These are phyloP conservation scores for Actenoides hombroni DNA, from an alignment of 2,113 vertebrate genomes.

Conservation along the genomic window DNA sequence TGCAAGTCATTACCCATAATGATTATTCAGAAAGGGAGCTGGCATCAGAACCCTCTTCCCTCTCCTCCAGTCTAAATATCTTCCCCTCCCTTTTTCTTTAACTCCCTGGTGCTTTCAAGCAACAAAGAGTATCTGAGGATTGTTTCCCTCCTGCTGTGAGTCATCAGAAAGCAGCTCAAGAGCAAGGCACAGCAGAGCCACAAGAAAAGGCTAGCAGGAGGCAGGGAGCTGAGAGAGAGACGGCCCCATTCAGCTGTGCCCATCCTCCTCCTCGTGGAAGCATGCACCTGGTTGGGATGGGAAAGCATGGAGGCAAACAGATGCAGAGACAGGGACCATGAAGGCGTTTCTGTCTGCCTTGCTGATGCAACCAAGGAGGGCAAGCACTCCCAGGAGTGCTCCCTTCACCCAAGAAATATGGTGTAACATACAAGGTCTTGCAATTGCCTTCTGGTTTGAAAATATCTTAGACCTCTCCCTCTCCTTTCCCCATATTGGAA, in stretches of 20 bases:
- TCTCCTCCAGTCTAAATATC: background rate
- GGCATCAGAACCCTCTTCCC: background rate
- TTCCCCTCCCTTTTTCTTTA: background rate
- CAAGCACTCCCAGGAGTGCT: background rate
- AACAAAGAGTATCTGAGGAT: background rate
- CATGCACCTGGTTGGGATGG: background rate
- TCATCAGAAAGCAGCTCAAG: background rate
- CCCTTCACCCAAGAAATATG: background rate
- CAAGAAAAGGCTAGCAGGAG: background rate
- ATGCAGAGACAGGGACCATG: background rate
- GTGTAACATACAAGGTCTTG: background rate
- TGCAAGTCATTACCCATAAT: conserved; percentile 56
- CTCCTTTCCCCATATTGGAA: background rate
- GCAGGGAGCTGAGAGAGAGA: background rate
- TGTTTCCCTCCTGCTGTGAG: background rate
- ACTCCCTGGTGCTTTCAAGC: conserved; percentile 12
- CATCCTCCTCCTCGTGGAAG: background rate
- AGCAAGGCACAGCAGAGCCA: background rate
- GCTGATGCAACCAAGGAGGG: background rate
- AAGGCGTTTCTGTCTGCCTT: background rate
- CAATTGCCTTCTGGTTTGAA: background rate
- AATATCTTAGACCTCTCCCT: background rate
- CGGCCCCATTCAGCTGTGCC: background rate
- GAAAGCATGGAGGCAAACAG: background rate
- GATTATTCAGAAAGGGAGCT: conserved; percentile 38